Evolutionary conservation across 2,888 invertebrate genomes (phyloP).

Genomic region (Drosophila merina): DNA sequence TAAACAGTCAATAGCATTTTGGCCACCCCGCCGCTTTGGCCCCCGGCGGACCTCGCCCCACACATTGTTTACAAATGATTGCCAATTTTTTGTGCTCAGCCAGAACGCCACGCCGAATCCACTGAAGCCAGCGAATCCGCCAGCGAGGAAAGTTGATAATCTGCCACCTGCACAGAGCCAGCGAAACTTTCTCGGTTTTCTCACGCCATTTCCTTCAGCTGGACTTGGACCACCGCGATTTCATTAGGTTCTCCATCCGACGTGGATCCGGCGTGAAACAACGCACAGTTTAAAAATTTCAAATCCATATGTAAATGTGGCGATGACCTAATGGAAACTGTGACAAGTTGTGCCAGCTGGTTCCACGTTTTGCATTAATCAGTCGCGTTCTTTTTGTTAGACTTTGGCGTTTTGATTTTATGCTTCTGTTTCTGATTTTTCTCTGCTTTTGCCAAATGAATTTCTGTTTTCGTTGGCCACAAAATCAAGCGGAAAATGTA

Average conservation of each 20-base stretch:
- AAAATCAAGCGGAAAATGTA: conserved; percentile 33
- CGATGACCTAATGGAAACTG: conserved; percentile 76
- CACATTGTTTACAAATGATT: conserved; percentile 77
- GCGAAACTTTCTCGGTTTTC: conserved; percentile 70
- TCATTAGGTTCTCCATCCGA: conserved; percentile 20
- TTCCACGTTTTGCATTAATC: conserved; percentile 70
- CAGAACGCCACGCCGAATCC: conserved; percentile 6
- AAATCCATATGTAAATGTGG: conserved; percentile 65
- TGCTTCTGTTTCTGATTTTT: conserved; percentile 11
- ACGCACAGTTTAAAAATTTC: conserved; percentile 54
- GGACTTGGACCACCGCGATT: conserved; percentile 17
- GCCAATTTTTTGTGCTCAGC: conserved; percentile 59
- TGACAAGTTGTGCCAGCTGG: conserved; percentile 73
- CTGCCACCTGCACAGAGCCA: conserved; percentile 46
- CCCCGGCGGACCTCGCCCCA: conserved; percentile 45
- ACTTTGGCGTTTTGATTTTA: conserved; percentile 30
- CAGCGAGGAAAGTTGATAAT: conserved; percentile 63
- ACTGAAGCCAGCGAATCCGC: not conserved
- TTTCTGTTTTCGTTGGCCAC: conserved; percentile 11
- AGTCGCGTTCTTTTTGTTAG: conserved; percentile 47
- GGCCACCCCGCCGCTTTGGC: conserved; percentile 23
- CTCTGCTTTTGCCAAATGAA: conserved; percentile 16
- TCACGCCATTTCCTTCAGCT: conserved; percentile 42
- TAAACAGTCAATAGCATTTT: conserved; percentile 61
- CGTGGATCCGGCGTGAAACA: conserved; percentile 17